A percentile compares a stretch with the other conserved stretches of the same genome.
These are phyloP conservation scores for Blennius ocellaris DNA, from an alignment of 2,113 vertebrate genomes.

Conservation along the genomic window DNA sequence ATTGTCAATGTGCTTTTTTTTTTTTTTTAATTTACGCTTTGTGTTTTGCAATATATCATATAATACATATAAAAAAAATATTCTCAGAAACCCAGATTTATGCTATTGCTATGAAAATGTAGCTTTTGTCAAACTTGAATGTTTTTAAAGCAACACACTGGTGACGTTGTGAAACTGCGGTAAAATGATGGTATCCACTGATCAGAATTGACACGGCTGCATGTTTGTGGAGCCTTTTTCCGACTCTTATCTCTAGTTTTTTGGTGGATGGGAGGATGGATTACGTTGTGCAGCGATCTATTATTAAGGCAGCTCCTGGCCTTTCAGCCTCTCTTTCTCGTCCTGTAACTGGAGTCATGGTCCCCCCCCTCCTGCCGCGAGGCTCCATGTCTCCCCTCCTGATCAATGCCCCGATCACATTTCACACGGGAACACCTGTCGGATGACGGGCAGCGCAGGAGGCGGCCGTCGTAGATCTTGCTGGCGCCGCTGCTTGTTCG, in stretches of 20 bases:
- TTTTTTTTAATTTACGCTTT: too few relatives aligned
- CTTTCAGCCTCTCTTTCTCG: slow-evolving; percentile 32
- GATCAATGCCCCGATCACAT: slow-evolving; percentile 64
- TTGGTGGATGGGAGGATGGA: slow-evolving; percentile 11
- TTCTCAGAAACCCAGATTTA: too few relatives aligned
- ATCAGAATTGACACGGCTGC: too few relatives aligned
- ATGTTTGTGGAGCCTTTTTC: not conserved
- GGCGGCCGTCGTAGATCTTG: not conserved
- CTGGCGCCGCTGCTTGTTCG: not conserved
- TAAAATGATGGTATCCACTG: too few relatives aligned
- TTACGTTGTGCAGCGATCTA: slow-evolving; percentile 18
- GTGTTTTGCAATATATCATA: too few relatives aligned
- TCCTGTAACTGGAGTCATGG: slow-evolving; percentile 46
- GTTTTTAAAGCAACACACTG: too few relatives aligned
- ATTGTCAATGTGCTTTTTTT: too few relatives aligned
- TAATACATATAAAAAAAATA: too few relatives aligned
- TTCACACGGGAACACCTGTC: slow-evolving; percentile 66
- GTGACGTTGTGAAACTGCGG: too few relatives aligned
- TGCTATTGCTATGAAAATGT: too few relatives aligned
- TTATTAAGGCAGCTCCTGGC: slow-evolving; percentile 46
- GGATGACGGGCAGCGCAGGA: not conserved
- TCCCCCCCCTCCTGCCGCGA: too few relatives aligned
- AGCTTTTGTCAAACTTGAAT: too few relatives aligned
- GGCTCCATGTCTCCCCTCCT: slow-evolving; percentile 10
- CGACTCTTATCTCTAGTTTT: not conserved